These are phyloP conservation scores for Prunella strophiata DNA, from an alignment of 2,797 vertebrate species.

Conservation along the genomic window DNA sequence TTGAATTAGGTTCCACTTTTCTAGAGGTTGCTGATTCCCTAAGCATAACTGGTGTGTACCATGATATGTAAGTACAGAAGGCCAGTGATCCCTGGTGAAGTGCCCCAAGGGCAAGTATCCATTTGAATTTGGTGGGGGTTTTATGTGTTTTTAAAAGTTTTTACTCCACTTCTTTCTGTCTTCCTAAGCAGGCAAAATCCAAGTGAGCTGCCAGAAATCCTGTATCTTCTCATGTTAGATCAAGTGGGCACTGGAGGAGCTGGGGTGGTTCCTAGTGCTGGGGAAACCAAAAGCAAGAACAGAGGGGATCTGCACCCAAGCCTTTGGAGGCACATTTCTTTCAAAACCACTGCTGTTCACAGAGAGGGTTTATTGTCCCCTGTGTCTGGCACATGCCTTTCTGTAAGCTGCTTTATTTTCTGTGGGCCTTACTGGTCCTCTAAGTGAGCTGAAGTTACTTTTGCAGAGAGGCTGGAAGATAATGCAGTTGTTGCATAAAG, in stretches of 20 bases:
- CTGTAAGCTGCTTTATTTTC: neutral
- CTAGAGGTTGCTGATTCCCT: neutral
- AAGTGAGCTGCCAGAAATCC: neutral
- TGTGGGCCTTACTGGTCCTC: neutral
- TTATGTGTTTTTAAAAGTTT: neutral
- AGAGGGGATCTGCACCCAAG: neutral
- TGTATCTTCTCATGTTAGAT: neutral
- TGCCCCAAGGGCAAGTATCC: neutral
- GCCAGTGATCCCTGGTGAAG: neutral
- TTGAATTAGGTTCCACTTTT: neutral
- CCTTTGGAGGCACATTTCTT: neutral
- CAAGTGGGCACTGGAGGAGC: neutral
- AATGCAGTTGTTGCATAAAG: neutral
- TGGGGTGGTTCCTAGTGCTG: neutral
- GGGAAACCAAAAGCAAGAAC: neutral
- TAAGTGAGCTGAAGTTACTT: neutral
- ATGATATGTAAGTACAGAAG: neutral
- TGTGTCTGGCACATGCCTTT: neutral
- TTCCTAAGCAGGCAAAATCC: neutral
- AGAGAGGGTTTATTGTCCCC: neutral
- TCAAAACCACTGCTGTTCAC: neutral
- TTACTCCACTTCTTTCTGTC: neutral
- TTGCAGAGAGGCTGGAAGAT: neutral
- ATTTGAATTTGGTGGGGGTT: rapidly evolving
- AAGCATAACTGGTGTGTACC: neutral